Base-by-base conservation (phyloP, 2,797 vertebrate genomes). In the Myotis daubentonii region DNA sequence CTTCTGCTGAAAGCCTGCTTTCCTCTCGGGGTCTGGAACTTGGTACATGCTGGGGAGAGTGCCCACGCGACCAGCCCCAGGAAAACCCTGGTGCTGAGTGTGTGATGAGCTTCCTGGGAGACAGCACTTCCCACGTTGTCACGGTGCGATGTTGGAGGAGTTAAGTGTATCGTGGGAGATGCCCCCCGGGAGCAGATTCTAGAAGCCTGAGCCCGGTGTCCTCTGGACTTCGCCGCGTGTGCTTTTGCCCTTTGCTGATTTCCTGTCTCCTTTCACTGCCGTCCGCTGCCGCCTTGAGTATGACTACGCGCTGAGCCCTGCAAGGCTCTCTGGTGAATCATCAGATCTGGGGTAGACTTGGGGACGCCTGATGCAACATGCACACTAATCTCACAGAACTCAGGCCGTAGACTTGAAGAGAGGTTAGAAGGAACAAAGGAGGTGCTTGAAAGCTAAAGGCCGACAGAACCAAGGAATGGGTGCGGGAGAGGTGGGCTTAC, bases 131-230 rank as follows among this genome's bases (percentile, higher is more conserved):
- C n/a, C 4, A 2, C 36, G 8, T 47, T 60, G 23, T 8, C 0
- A 16, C 6, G 13, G 3, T 20, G 13, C 0, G 3, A 38, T 12
- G 53, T 12, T 36, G 7, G 62, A 55, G 41, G n/a, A 55, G 19
- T 1, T 3, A 41, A n/a, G n/a, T 3, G 5, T 8, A 1, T 53
- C 2, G 10, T 30, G 8, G 22, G 53, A 0, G 22, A 66, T n/a
- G n/a, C n/a, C 0, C 12, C 0, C 2, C 3, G 17, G n/a, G 53
- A 47, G 33, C 16, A 3, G 38, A 10, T 19, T 16, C 9, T 6
- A 71, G 65, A 47, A n/a, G 22, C 25, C 2, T 19, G 3, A 16
- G 72, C 13, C 71, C 38, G 49, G 8, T 38, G 68, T 62, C 49
- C 65, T 57, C 55, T 66, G 33, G 15, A 36, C 65, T 51, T 66